Base-by-base conservation (phyloP, 64 coral and sea anemone species). In the Hydrozoanthus tunicans region DNA sequence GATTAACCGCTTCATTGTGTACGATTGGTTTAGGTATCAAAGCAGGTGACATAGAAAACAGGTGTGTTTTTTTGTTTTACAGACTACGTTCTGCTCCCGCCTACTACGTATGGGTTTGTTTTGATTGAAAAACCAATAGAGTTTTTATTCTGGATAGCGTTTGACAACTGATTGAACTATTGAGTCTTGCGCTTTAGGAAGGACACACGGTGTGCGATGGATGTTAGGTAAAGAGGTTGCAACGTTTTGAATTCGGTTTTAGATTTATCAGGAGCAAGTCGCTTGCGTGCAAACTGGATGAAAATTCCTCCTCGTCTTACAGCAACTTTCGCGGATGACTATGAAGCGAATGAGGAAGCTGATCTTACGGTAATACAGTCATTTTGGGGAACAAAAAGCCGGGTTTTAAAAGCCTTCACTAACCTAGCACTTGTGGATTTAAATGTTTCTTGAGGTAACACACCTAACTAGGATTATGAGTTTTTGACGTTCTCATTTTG, bases 301-400 rank as follows among this genome's bases (percentile, higher is more conserved):
- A 59, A 88, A 4, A 53, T 25, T 20, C 8, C 7, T 23, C 56
- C 6, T 32, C 24, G 26, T 12, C 23, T 57, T 59, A 27, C 23
- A 88, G 56, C 23, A 7, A 62, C 12, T 68, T 67, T 67, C 51
- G 63, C 62, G 15, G 61, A 65, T 62, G 59, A 15, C 68, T 27
- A 88, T 88, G 84, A 24, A 88, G 56, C 68, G 84, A 59, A 59
- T 88, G 84, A 88, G 74, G 66, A 88, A 73, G 69, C 24, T 88
- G 2, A 59, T 88, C 32, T 54, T 13, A 88, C 84, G 84, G 84
- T 86, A 86, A 73, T 75, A 88, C 73, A 53, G 1, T 60, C 58
- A 12, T 88, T 58, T 13, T 88, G 51, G 24, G 1, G 51, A 43
- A 57, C 58, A 9, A 56, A 58, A 7, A 74, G 12, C 51, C 61